Evolutionary conservation across 2,113 vertebrate genomes (phyloP).

Genomic region (Callopanchax toddi): DNA sequence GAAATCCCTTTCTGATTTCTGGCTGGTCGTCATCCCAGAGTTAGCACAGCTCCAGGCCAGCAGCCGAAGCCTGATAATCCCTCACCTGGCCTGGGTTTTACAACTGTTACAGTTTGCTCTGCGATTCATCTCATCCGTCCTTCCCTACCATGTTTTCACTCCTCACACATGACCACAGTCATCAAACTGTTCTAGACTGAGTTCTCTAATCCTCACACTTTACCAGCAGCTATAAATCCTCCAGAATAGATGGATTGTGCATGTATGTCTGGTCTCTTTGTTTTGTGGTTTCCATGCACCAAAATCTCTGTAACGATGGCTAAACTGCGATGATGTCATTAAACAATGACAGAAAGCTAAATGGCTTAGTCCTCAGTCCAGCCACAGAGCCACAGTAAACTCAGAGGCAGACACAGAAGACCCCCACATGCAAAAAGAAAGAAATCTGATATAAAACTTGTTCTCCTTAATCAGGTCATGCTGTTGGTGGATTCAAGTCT

Average conservation of each 20-base stretch:
- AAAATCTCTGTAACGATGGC: constrained; percentile 8
- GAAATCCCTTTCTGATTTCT: neutral
- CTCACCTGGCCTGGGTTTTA: constrained; percentile 23
- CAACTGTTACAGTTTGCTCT: constrained; percentile 12
- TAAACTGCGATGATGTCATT: neutral
- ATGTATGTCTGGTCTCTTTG: constrained; percentile 11
- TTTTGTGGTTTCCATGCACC: constrained; percentile 32
- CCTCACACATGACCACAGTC: constrained; percentile 3
- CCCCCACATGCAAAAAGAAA: neutral
- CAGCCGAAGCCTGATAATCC: constrained; percentile 13
- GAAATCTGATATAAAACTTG: neutral
- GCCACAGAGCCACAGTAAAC: no score
- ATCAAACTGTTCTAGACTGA: constrained; percentile 18
- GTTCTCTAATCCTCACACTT: constrained; percentile 27
- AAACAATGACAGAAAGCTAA: neutral
- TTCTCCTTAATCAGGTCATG: neutral
- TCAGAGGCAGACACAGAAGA: neutral
- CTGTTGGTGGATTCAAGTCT: neutral
- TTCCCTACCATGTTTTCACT: neutral
- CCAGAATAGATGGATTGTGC: constrained; percentile 10
- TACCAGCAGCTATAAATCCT: constrained; percentile 19
- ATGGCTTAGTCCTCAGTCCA: neutral
- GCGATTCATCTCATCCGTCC: constrained; percentile 12
- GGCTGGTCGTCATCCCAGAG: neutral
- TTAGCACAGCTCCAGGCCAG: neutral